These are phyloP conservation scores for Paelopatides confundens DNA, from an alignment of 53 echinoderm and acorn worm species.

Conservation along the genomic window DNA sequence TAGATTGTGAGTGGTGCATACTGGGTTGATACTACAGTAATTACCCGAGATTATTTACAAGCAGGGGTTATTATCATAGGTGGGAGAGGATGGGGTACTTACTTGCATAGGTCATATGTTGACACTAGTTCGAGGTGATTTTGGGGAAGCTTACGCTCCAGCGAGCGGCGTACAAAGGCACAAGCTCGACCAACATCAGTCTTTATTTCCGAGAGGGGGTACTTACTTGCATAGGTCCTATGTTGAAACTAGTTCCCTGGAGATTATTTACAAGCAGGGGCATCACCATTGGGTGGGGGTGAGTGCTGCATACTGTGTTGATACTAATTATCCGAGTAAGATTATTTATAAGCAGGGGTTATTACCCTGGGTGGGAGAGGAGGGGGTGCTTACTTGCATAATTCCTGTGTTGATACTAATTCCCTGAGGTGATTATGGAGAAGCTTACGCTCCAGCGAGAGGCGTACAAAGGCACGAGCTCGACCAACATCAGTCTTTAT, in stretches of 20 bases:
- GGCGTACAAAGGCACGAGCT: constrained; percentile 94
- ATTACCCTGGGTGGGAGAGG: no score
- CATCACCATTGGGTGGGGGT: no score
- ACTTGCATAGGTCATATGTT: constrained; percentile 97
- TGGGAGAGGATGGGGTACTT: constrained; percentile 11
- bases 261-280: no score
- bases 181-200: constrained; percentile 89
- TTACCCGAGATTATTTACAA: no score
- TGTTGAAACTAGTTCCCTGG: no score
- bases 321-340: no score
- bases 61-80: no score
- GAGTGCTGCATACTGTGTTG: no score
- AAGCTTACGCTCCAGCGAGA: constrained; percentile 97
- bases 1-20: no score
- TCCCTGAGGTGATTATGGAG: constrained; percentile 97
- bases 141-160: constrained; percentile 97
- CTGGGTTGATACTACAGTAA: no score
- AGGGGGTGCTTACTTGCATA: constrained; percentile 82
- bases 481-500: constrained; percentile 95
- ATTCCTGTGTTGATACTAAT: constrained; percentile 91
- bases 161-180: constrained; percentile 93
- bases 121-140: constrained; percentile 96
- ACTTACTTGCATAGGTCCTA: background rate
- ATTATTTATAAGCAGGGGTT: no score
- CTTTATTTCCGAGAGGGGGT: background rate